A percentile compares a stretch with the other conserved stretches of the same genome.
phyloP scores from a whole-genome alignment of 2,888 invertebrate species.

The Drosophila suboccidentalis region DNA sequence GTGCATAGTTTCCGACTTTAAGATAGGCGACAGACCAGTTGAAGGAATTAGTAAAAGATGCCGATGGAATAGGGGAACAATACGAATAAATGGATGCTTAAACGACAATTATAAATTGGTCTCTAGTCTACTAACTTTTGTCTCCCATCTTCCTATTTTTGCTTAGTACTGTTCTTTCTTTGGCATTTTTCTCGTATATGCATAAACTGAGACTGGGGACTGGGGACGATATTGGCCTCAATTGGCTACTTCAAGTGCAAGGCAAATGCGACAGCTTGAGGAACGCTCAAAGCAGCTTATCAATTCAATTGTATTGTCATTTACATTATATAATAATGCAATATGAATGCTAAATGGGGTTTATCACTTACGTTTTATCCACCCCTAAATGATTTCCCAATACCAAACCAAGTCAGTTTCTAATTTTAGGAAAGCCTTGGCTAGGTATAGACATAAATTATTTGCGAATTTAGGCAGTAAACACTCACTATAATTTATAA shows the following conservation, averaged over 20 bases:
- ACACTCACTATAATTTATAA: neutral
- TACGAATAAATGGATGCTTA: slow-evolving; percentile 29
- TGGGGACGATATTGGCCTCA: slow-evolving; percentile 31
- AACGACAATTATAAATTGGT: slow-evolving; percentile 49
- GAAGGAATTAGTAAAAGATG: neutral
- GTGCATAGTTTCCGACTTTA: too few species aligned
- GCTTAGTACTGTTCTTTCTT: slow-evolving; percentile 1
- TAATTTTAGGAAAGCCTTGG: neutral
- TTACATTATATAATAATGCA: slow-evolving; percentile 15
- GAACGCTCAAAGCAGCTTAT: slow-evolving; percentile 28
- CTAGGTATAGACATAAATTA: neutral
- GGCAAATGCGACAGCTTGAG: slow-evolving; percentile 24
- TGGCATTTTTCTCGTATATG: neutral
- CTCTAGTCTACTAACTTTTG: neutral
- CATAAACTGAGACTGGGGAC: slow-evolving; percentile 9
- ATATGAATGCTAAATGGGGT: slow-evolving; percentile 8
- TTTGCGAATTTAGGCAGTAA: slow-evolving; percentile 1
- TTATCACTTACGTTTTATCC: neutral
- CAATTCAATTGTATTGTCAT: slow-evolving; percentile 30
- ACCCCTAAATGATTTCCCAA: slow-evolving; percentile 9
- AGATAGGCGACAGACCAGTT: neutral
- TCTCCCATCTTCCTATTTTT: neutral
- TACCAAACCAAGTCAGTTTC: neutral
- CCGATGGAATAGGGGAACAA: slow-evolving; percentile 23
- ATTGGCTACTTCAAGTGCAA: slow-evolving; percentile 63